These are phyloP conservation scores for Sarcoramphus papa DNA, from an alignment of 2,797 vertebrate species.

Conservation along the genomic window DNA sequence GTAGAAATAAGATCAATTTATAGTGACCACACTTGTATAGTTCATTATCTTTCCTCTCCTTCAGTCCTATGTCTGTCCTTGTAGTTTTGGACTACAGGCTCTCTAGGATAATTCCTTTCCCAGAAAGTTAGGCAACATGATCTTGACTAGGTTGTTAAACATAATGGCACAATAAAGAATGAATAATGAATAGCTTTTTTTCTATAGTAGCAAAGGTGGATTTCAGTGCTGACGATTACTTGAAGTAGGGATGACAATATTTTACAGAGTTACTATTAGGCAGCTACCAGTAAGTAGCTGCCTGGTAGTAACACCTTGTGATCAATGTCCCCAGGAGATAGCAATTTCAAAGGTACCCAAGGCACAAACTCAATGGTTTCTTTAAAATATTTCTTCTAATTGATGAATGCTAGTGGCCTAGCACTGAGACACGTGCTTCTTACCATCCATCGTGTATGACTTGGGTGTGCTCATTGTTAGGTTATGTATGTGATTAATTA, in stretches of 20 bases:
- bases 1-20: not conserved
- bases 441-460: rapidly evolving
- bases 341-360: not conserved
- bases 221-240: not conserved
- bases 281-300: not conserved
- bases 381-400: not conserved
- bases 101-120: not conserved
- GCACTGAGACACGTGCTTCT: rapidly evolving
- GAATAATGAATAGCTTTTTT: not conserved
- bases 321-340: not conserved
- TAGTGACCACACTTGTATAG: not conserved
- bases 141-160: not conserved
- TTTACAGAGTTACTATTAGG: not conserved
- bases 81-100: not conserved
- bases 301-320: not conserved
- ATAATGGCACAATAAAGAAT: not conserved
- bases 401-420: not conserved
- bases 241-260: not conserved
- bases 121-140: not conserved
- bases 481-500: not conserved
- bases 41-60: not conserved
- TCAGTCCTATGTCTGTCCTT: not conserved
- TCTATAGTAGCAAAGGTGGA: not conserved
- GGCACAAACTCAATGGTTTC: not conserved
- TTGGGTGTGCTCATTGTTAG: not conserved